These are phyloP conservation scores for Onchidella celtica DNA, from an alignment of 2,888 invertebrate species.

Conservation along the genomic window DNA sequence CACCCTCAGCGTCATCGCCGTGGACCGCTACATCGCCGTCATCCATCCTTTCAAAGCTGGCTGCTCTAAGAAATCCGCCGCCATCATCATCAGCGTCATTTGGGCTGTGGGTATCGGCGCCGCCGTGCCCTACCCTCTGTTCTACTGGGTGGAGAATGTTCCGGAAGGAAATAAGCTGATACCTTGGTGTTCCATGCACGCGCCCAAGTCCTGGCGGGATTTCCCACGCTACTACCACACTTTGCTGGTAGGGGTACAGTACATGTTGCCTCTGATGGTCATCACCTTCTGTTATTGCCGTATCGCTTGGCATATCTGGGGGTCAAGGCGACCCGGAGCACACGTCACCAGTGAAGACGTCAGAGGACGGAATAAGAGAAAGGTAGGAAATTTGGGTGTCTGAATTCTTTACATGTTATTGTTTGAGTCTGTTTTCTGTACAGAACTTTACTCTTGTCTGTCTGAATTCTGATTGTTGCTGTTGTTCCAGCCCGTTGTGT, in stretches of 20 bases:
- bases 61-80: conserved; percentile 87
- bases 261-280: conserved; percentile 89
- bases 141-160: conserved; percentile 60
- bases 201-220: conserved; percentile 17
- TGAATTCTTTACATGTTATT: too few relatives aligned
- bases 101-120: conserved; percentile 86
- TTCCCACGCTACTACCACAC: conserved; percentile 77
- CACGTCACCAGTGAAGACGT: conserved; percentile 89
- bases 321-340: conserved; percentile 89
- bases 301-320: conserved; percentile 90
- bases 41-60: conserved; percentile 83
- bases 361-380: conserved; percentile 90
- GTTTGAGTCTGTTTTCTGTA: too few relatives aligned
- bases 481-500: too few relatives aligned
- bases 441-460: too few relatives aligned
- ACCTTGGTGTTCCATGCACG: conserved; percentile 32
- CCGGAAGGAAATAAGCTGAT: conserved; percentile 10
- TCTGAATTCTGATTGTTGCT: too few relatives aligned
- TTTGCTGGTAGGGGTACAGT: conserved; percentile 82
- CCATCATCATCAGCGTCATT: conserved; percentile 87
- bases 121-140: conserved; percentile 84
- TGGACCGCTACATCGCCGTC: conserved; percentile 87
- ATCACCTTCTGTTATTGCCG: conserved; percentile 91
- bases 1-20: conserved; percentile 91
- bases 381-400: conserved; percentile 84